Evolutionary conservation across 1,140 invertebrate species (phyloP), one percentile per base, ranked within the genome.

Genomic region (Bombus terrestris): DNA sequence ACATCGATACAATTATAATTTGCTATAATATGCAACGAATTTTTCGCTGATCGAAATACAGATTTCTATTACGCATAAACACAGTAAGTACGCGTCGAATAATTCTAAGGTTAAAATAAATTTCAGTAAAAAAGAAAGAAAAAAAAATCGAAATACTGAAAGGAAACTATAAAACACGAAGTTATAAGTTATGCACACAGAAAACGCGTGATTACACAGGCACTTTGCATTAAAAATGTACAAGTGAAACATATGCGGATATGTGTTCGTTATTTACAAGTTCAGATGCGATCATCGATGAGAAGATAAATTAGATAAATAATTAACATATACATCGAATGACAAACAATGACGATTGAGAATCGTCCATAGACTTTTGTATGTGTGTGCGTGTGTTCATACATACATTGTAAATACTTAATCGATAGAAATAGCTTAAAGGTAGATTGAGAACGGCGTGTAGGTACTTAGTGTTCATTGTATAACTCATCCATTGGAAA

Each of bases 241-340:
- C 81, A 83, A 68, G 73, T 83, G 72, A 35, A 41, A 28, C 37
- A 39, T 62, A 76, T 68, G 72, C 59, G 81, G 25, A 12, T 35
- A 32, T 28, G 62, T 57, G 35, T 83, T n/a, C 62, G 62, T 83
- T 83, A 83, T 83, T 77, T 83, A 83, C 81, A 83, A 53, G 13
- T 68, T 28, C 12, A n/a, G 57, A 59, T 82, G 72, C n/a, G 72
- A 66, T 74, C 72, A 18, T 74, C 41, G 72, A 47, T 41, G n/a
- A 28, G 37, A 37, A 41, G n/a, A 35, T n/a, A 73, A 73, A 43
- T n/a, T 32, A 25, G 28, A 77, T 32, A 62, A 73, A 64, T 25
- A 35, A 28, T 35, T 39, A 41, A 62, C 41, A 75, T 68, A 22
- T 77, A 83, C 74, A 77, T 77, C 81, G 73, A 68, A n/a, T 41